These are phyloP conservation scores for Syncerus caffer DNA, from an alignment of 2,797 vertebrate genomes.

Conservation along the genomic window DNA sequence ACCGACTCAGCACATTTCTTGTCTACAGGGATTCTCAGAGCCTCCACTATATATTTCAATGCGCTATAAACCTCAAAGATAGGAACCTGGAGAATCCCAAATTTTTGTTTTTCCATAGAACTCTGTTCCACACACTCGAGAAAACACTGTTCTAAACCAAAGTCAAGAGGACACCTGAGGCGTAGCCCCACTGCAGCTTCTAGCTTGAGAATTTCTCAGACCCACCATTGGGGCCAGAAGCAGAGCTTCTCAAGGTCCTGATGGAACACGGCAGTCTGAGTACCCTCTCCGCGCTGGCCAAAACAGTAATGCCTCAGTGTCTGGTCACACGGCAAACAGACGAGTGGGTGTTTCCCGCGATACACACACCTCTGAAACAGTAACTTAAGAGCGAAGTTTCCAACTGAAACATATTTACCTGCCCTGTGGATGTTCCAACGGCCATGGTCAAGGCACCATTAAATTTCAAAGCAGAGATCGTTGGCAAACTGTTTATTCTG, in stretches of 20 bases:
- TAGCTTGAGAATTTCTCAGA: neutral
- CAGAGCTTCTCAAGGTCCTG: neutral
- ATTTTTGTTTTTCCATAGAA: neutral
- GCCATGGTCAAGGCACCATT: conserved; percentile 91
- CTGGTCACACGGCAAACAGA: neutral
- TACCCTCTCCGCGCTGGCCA: neutral
- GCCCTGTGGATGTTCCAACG: conserved; percentile 95
- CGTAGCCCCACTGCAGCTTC: rapidly evolving
- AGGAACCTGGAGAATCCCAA: neutral
- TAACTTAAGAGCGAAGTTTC: neutral
- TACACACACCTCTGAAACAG: neutral
- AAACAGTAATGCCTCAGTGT: neutral
- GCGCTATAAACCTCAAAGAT: neutral
- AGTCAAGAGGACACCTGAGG: neutral
- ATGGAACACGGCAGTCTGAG: neutral
- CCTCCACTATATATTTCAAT: neutral
- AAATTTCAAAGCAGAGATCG: conserved; percentile 93
- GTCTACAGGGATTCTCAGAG: neutral
- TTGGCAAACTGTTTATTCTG: conserved; percentile 92
- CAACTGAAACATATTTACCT: conserved; percentile 83
- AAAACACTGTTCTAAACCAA: neutral
- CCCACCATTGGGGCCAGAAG: neutral
- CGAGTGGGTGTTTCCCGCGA: neutral
- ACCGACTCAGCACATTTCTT: neutral
- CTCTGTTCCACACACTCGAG: neutral